Base-by-base conservation (phyloP, 2,113 vertebrate genomes). In the Alosa alosa region DNA sequence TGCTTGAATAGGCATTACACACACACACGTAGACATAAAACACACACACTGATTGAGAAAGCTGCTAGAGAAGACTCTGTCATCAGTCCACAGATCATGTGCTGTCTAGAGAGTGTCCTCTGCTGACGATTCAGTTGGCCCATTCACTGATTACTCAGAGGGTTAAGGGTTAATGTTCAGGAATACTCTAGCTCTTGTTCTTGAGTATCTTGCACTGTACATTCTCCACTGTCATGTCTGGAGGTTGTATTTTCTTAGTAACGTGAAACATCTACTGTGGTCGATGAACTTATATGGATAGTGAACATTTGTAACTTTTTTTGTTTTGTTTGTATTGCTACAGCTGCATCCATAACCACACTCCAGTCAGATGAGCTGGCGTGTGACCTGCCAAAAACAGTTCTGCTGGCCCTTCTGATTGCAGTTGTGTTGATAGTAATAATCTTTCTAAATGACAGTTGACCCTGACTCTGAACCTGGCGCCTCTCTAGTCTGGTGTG, bases 11-110 rank as follows among this genome's bases (percentile, higher is more conserved):
- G 7, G 22, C 20, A 52, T 25, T 7, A 64, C 60, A 25, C 60
- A 64, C 60, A 25, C 60, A 18, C 50, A 11, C 50, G n/a, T n/a
- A n/a, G n/a, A n/a, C n/a, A 55, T 15, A 55, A 10, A 13, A 55
- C 50, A 55, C 50, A 55, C 50, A 25, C n/a, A 25, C 6, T 8
- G 60, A 68, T 3, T 25, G 18, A 60, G 55, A 60, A 4, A 60
- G 55, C 20, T 60, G 22, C 18, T n/a, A 60, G 57, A 25, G n/a
- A 31, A 68, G 25, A 68, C 4, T 10, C n/a, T 50, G 85, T 85
- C 87, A 82, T 11, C 82, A 92, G 91, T 92, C 90, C 90, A 89
- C 86, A 91, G 91, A 92, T 93, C 92, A 93, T 92, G 92, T 91
- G 91, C 86, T 81, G 83, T 85, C 85, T 89, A 86, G 86, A 85